Percentiles rank a stretch among this genome's conserved stretches.
These are phyloP conservation scores for Tretioscincus oriximinensis DNA, from an alignment of 2,113 vertebrate genomes.

Conservation along the genomic window DNA sequence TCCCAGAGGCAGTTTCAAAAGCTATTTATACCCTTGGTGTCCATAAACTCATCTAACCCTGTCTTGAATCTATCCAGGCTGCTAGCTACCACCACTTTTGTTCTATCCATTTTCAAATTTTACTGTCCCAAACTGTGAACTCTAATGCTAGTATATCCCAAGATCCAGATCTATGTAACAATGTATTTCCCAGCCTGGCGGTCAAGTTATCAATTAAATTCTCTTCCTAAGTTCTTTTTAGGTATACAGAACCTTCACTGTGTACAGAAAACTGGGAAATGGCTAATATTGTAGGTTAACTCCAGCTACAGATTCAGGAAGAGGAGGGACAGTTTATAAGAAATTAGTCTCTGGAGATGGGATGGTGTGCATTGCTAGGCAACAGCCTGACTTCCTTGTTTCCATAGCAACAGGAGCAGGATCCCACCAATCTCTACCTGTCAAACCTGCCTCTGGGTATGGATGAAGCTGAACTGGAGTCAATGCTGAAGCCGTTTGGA, in stretches of 20 bases:
- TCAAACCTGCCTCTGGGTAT: conserved; percentile 90
- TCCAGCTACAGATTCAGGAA: background rate
- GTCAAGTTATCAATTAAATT: too few species aligned
- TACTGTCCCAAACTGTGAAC: background rate
- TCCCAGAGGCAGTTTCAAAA: too few species aligned
- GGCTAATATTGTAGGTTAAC: background rate
- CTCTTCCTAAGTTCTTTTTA: too few species aligned
- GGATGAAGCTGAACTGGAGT: conserved; percentile 93
- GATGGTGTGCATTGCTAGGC: conserved; percentile 4
- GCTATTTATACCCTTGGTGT: too few species aligned
- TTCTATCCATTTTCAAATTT: background rate
- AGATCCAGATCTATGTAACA: background rate
- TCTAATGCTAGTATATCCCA: background rate
- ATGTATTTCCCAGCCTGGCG: background rate
- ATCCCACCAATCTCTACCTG: conserved; percentile 94
- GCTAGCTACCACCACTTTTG: too few species aligned
- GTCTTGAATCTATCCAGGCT: too few species aligned
- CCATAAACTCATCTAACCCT: too few species aligned
- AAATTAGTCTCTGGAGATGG: background rate
- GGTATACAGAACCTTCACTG: background rate
- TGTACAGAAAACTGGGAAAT: background rate
- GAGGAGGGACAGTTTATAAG: background rate
- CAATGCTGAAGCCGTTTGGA: conserved; percentile 91
- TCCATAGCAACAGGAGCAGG: conserved; percentile 92
- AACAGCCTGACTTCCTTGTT: conserved; percentile 36